Base-by-base conservation (phyloP, 2,888 invertebrate species). In the Chymomyza fuscimana region DNA sequence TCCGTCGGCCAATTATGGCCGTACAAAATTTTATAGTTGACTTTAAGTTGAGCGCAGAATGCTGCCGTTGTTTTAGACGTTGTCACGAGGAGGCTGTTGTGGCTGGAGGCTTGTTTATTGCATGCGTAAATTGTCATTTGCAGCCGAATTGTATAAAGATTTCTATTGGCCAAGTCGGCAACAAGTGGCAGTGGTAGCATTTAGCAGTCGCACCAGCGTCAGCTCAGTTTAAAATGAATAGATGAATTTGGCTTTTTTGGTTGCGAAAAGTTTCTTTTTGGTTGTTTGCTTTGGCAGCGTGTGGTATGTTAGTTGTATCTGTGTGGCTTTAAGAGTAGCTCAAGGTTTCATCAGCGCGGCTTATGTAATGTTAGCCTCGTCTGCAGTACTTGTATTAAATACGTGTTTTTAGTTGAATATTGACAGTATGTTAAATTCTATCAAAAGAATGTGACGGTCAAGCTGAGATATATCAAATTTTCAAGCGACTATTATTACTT, bases 401-500 rank as follows among this genome's bases (percentile, higher is more conserved):
- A 83, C 83, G 88, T 83, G 83, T 81, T 86, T 84, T 88, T 87
- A 67, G 73, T 69, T 75, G 73, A 80, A 86, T 78, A 77, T 72
- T 72, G 59, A 72, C 69, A 73, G 79, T 83, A 79, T 73, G 67
- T 78, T 64, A 64, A 78, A 74, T 86, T 83, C 79, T 86, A 68
- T 74, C 59, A 60, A 64, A 79, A 86, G 87, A 83, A 88, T 83
- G 88, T 88, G 84, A 84, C 75, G 86, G 88, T 70, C 82, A 74
- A 60, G 40, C 40, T 12, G 40, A 4, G 40, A 12, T 46, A 12
- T 46, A 46, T 46, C 2, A 46, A 46, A 46, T 46, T 12, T 46
- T 80, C 36, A 61, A 72, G 51, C 62, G 62, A n/a, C 68, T 67
- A 54, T 65, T 68, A 67, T 70, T 65, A 52, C 50, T n/a, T 10